Evolutionary conservation across 2,797 vertebrate species (phyloP).

Genomic region (Sebastes baramenuke): DNA sequence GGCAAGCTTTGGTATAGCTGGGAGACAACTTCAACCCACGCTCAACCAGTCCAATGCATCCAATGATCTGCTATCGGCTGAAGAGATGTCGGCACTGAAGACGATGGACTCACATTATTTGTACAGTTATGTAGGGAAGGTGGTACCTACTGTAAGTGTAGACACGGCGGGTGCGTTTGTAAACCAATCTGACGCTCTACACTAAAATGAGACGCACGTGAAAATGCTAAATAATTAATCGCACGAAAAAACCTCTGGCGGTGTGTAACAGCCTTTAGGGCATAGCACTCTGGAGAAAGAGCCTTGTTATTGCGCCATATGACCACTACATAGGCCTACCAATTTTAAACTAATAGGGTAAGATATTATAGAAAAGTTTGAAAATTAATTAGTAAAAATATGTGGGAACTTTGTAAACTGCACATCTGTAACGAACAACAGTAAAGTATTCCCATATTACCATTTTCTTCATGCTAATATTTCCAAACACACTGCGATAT

Average conservation of each 20-base stretch:
- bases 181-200: not conserved
- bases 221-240: too few species aligned
- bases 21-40: too few species aligned
- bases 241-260: too few species aligned
- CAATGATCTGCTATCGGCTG: too few species aligned
- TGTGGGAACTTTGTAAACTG: not conserved
- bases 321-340: not conserved
- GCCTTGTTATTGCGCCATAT: not conserved
- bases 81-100: too few species aligned
- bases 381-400: rapidly evolving
- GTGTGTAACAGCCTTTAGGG: too few species aligned
- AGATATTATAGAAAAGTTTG: not conserved
- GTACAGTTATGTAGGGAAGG: too few species aligned
- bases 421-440: not conserved
- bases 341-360: not conserved
- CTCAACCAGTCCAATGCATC: too few species aligned
- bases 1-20: too few species aligned
- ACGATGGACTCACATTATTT: too few species aligned
- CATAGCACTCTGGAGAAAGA: not conserved
- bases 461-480: conserved; percentile 10
- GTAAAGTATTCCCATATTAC: conserved; percentile 13
- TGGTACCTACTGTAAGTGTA: not conserved
- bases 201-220: not conserved
- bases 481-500: conserved; percentile 14
- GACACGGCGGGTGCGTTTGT: not conserved